Percentiles rank a stretch among this genome's conserved stretches.
phyloP scores from a whole-genome alignment of 35 echinoderm and acorn worm species.

The Ptychodera flava region DNA sequence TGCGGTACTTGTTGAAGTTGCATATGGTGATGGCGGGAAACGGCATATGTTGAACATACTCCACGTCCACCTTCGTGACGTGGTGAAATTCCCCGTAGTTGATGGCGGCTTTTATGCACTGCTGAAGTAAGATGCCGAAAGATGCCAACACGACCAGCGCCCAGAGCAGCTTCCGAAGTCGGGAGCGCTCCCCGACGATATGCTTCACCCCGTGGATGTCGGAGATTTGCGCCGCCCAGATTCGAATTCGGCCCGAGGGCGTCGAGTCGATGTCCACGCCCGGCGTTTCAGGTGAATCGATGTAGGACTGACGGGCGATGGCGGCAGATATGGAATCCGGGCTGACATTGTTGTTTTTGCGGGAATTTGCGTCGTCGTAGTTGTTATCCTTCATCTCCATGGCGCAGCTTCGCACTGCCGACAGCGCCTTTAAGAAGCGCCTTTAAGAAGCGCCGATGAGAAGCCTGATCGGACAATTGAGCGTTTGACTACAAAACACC shows the following conservation, averaged over 20 bases:
- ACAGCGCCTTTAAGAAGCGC: no score
- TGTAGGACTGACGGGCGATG: background rate
- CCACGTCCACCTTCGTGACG: slow-evolving; percentile 69
- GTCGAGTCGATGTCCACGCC: background rate
- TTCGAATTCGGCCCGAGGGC: background rate
- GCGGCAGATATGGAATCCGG: background rate
- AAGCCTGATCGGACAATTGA: background rate
- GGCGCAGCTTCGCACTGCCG: background rate
- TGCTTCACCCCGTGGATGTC: background rate
- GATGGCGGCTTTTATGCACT: slow-evolving; percentile 12
- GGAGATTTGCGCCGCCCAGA: background rate
- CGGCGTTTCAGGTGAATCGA: no score
- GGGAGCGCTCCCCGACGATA: background rate
- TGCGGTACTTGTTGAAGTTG: slow-evolving; percentile 94
- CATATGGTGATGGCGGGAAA: slow-evolving; percentile 78
- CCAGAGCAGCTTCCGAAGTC: background rate
- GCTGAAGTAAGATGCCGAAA: background rate
- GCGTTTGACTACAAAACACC: background rate
- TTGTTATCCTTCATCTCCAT: background rate
- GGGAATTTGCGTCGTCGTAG: background rate
- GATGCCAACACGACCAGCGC: background rate
- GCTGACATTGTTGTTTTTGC: background rate
- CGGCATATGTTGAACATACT: slow-evolving; percentile 5
- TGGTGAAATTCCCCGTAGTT: slow-evolving; percentile 46
- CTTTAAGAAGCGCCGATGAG: background rate